Conservation (phyloP, 2,888 invertebrate genomes). For the Nesidiocoris tenuis region DNA sequence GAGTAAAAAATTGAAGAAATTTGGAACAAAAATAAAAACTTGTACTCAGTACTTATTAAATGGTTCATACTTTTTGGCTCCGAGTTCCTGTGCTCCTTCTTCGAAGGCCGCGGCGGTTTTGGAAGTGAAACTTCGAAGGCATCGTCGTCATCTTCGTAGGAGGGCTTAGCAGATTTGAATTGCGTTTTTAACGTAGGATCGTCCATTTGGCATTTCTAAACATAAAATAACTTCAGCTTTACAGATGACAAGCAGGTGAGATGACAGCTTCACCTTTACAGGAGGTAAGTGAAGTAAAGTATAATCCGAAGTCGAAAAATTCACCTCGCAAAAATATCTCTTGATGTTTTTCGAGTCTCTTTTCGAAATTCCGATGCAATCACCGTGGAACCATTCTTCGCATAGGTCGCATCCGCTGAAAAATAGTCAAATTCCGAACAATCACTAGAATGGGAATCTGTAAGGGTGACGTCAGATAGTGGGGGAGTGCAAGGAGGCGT, state of each 20-base stretch:
- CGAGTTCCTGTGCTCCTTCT: constrained; percentile 36
- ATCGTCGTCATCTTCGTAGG: constrained; percentile 27
- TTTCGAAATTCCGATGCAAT: constrained; percentile 93
- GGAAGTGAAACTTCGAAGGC: constrained; percentile 51
- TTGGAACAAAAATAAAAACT: neutral
- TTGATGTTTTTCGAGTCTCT: constrained; percentile 90
- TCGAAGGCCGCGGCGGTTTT: constrained; percentile 11
- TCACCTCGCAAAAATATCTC: constrained; percentile 80
- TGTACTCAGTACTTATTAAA: constrained; percentile 1
- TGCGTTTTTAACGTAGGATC: constrained; percentile 67
- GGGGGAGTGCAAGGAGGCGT: too few species aligned
- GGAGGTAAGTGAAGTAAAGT: too few species aligned
- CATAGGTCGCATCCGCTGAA: constrained; percentile 90
- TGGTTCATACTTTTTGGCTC: constrained; percentile 30
- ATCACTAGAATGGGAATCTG: too few species aligned
- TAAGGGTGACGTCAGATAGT: too few species aligned
- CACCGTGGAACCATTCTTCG: constrained; percentile 98
- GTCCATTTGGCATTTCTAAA: constrained; percentile 71
- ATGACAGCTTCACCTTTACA: too few species aligned
- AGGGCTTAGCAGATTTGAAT: constrained; percentile 54
- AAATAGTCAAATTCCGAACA: constrained; percentile 13
- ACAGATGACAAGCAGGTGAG: too few species aligned
- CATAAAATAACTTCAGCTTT: constrained; percentile 4
- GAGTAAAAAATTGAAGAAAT: too few species aligned
- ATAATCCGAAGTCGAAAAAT: too few species aligned